phyloP scores from a whole-genome alignment of 2,113 vertebrate species.

The Nyctereutes procyonoides region DNA sequence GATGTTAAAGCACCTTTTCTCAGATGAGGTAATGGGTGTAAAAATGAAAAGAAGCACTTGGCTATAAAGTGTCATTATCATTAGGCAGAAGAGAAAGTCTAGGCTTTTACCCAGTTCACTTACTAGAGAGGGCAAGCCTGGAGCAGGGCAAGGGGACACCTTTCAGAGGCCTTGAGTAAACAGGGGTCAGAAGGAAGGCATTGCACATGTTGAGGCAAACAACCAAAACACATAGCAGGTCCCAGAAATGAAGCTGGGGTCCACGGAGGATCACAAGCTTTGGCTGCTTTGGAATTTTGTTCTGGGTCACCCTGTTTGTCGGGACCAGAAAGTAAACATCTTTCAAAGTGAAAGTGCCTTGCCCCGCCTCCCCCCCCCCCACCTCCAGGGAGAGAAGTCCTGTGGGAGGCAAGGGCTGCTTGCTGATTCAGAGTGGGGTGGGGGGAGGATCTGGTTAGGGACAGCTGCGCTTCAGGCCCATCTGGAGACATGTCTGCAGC shows the following conservation, averaged over 20 bases:
- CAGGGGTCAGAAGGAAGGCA: conserved; percentile 38
- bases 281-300: conserved; percentile 65
- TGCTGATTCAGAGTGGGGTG: not conserved
- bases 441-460: not conserved
- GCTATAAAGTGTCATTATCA: conserved; percentile 41
- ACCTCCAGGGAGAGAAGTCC: conserved; percentile 14
- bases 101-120: conserved; percentile 14
- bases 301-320: conserved; percentile 56
- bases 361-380: not conserved
- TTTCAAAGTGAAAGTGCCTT: conserved; percentile 71
- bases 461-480: not conserved
- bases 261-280: not conserved
- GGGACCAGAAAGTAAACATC: conserved; percentile 64
- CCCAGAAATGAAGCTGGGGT: conserved; percentile 2
- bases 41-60: conserved; percentile 54
- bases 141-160: not conserved
- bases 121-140: not conserved
- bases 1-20: conserved; percentile 60
- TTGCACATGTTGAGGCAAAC: not conserved
- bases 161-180: not conserved
- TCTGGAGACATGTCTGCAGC: not conserved
- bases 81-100: conserved; percentile 25
- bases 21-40: conserved; percentile 63
- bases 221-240: conserved; percentile 27
- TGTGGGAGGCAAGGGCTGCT: not conserved